A percentile compares a stretch with the other conserved stretches of the same genome.
These are phyloP conservation scores for Pangasianodon gigas DNA, from an alignment of 2,113 vertebrate species.

Conservation along the genomic window DNA sequence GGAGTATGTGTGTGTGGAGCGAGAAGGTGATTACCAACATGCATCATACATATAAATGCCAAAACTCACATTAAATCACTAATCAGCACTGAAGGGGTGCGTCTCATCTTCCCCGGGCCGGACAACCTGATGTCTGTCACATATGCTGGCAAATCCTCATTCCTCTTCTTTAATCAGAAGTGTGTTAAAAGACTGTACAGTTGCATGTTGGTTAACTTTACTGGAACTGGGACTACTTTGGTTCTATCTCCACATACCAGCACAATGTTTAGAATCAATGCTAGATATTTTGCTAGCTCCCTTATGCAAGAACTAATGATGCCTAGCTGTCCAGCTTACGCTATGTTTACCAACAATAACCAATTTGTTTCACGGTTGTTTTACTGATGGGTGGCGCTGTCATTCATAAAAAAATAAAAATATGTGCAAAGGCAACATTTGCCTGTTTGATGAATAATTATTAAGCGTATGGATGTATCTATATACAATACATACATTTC, in stretches of 20 bases:
- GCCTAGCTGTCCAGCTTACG: not conserved
- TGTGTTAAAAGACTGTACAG: not conserved
- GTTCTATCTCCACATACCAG: not conserved
- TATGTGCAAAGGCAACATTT: not conserved
- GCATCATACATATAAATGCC: not conserved
- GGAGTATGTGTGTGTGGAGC: not conserved
- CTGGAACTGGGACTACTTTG: not conserved
- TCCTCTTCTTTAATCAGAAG: not conserved
- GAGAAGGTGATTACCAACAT: not conserved
- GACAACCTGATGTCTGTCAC: not conserved
- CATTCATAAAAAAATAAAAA: not conserved
- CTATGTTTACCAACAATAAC: not conserved
- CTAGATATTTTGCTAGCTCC: not conserved
- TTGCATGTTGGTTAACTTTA: not conserved
- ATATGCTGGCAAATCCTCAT: not conserved
- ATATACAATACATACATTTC: not conserved
- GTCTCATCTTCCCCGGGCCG: not conserved
- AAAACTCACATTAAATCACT: not conserved
- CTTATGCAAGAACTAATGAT: not conserved
- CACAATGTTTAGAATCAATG: not conserved
- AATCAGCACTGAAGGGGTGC: not conserved
- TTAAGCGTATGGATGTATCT: not conserved
- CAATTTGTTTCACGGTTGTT: not conserved
- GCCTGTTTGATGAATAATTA: not conserved
- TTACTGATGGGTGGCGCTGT: not conserved